A percentile compares a stretch with the other conserved stretches of the same genome.
phyloP scores from a whole-genome alignment of 2,113 vertebrate genomes.

The Tupaia chinensis region DNA sequence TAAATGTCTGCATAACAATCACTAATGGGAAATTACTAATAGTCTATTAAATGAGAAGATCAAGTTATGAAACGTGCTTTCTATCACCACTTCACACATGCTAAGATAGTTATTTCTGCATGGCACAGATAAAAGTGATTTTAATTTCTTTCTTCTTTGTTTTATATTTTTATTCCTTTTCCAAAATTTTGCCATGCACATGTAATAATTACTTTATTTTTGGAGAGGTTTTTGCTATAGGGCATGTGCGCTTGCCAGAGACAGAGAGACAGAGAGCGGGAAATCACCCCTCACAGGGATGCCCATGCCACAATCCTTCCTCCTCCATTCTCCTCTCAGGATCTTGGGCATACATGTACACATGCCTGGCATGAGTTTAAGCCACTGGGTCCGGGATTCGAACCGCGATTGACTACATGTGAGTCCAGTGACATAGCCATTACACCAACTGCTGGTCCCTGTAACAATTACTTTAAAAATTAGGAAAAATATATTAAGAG shows the following conservation, averaged over 20 bases:
- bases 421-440: too few relatives aligned
- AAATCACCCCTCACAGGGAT: too few relatives aligned
- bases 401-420: too few relatives aligned
- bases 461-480: slow-evolving; percentile 6
- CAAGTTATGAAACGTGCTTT: slow-evolving; percentile 13
- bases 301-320: too few relatives aligned
- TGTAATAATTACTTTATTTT: neutral
- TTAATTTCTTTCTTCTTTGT: neutral
- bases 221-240: too few relatives aligned
- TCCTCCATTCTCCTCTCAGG: too few relatives aligned
- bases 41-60: neutral
- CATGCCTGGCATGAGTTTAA: too few relatives aligned
- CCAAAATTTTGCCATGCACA: neutral
- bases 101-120: neutral
- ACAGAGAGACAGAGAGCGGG: too few relatives aligned
- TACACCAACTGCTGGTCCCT: too few relatives aligned
- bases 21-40: neutral
- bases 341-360: too few relatives aligned
- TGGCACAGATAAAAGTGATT: neutral
- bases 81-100: neutral
- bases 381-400: too few relatives aligned
- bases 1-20: neutral
- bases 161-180: slow-evolving; percentile 11
- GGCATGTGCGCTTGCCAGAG: too few relatives aligned
- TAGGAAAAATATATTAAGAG: neutral